A percentile compares a stretch with the other conserved stretches of the same genome.
Evolutionary conservation across 2,113 vertebrate genomes (phyloP).

Genomic region (Hippocampus zosterae): DNA sequence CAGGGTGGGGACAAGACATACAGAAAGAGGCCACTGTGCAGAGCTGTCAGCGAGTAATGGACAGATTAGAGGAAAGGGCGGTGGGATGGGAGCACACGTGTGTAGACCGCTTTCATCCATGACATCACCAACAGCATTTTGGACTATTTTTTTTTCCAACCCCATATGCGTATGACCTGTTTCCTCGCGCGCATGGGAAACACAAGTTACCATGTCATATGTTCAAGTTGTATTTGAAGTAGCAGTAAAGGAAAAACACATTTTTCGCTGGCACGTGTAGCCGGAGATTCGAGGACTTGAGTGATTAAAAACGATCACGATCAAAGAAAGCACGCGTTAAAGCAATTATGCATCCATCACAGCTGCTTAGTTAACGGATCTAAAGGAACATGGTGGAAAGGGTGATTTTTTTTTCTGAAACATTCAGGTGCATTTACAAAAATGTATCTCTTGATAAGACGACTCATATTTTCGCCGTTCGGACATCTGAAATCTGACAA

Average conservation of each 20-base stretch:
- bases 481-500: constrained; percentile 2
- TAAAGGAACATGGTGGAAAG: constrained; percentile 14
- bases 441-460: not conserved
- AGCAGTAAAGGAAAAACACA: constrained; percentile 33
- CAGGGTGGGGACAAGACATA: constrained; percentile 42
- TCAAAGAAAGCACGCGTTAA: constrained; percentile 20
- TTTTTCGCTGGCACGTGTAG: constrained; percentile 33
- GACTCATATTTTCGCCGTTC: constrained; percentile 4
- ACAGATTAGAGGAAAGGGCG: constrained; percentile 21
- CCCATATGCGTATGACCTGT: constrained; percentile 26
- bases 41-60: constrained; percentile 38
- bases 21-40: constrained; percentile 67
- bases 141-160: not conserved
- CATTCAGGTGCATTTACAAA: not conserved
- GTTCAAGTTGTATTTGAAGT: constrained; percentile 37
- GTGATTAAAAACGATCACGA: not conserved
- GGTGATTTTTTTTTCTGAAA: constrained; percentile 34
- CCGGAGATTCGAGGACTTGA: constrained; percentile 1
- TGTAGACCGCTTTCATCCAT: constrained; percentile 34
- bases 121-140: constrained; percentile 60
- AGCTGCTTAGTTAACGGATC: not conserved
- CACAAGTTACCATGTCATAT: constrained; percentile 17
- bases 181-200: constrained; percentile 33
- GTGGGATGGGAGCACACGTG: constrained; percentile 24
- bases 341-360: constrained; percentile 3